Conservation (phyloP, 2,113 vertebrate species). For the Sceloporus tristichus region DNA sequence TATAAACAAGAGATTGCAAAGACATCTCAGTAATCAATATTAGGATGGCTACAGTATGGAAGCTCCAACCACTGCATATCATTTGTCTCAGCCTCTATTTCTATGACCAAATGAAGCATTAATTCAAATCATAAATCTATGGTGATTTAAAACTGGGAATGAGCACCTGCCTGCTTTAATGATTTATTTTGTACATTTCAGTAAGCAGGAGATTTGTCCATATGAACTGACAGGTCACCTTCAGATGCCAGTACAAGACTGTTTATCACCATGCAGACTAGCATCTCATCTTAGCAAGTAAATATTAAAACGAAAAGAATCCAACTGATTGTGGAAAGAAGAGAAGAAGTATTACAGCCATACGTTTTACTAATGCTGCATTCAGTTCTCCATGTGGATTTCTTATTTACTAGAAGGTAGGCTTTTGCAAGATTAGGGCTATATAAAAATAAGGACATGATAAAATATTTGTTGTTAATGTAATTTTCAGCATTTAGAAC, state of each 20-base stretch:
- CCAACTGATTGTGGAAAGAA: slow-evolving; percentile 98
- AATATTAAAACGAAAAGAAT: slow-evolving; percentile 99
- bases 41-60: slow-evolving; percentile 98
- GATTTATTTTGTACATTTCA: slow-evolving; percentile 99
- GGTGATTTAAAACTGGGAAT: slow-evolving; percentile 99
- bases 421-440: slow-evolving; percentile 91
- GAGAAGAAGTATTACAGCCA: slow-evolving; percentile 86
- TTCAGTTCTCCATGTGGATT: slow-evolving; percentile 72
- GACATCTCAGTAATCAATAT: slow-evolving; percentile 99
- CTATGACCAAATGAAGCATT: slow-evolving; percentile 99
- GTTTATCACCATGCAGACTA: slow-evolving; percentile 99
- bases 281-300: slow-evolving; percentile 99
- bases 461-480: slow-evolving; percentile 93
- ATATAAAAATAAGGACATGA: slow-evolving; percentile 88
- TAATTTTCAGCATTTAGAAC: slow-evolving; percentile 82
- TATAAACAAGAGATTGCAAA: slow-evolving; percentile 99
- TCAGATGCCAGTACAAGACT: slow-evolving; percentile 99
- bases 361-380: slow-evolving; percentile 96
- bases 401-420: slow-evolving; percentile 79
- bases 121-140: slow-evolving; percentile 99
- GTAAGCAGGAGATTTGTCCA: slow-evolving; percentile 99
- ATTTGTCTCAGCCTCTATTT: slow-evolving; percentile 98
- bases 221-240: slow-evolving; percentile 99
- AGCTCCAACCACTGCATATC: slow-evolving; percentile 90
- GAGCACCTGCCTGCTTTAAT: slow-evolving; percentile 98